phyloP scores from a whole-genome alignment of 2,888 invertebrate species.

The Antitype chi region DNA sequence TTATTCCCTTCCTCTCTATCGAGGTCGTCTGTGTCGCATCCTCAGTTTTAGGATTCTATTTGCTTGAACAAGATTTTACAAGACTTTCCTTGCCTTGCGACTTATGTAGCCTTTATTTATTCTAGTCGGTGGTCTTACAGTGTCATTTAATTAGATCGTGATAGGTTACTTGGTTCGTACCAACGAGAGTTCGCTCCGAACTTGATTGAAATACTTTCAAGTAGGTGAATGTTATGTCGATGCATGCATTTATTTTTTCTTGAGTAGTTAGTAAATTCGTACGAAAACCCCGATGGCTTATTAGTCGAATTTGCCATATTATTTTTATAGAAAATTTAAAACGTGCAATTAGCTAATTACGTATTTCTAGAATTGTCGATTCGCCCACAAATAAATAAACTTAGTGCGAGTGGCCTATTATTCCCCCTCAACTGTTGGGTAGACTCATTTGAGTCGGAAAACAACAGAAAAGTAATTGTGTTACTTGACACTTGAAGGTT shows the following conservation, averaged over 20 bases:
- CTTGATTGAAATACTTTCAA: neutral
- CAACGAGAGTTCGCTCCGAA: neutral
- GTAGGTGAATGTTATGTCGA: neutral
- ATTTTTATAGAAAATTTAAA: too few relatives aligned
- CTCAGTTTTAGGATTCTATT: neutral
- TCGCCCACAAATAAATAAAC: too few relatives aligned
- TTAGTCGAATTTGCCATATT: too few relatives aligned
- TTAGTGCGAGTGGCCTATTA: too few relatives aligned
- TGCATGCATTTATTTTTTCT: neutral
- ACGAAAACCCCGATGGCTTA: too few relatives aligned
- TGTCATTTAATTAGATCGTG: constrained; percentile 43
- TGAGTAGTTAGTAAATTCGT: too few relatives aligned
- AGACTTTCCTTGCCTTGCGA: neutral
- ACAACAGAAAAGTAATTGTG: too few relatives aligned
- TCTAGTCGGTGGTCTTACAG: neutral
- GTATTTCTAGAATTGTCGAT: too few relatives aligned
- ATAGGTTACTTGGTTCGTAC: constrained; percentile 24
- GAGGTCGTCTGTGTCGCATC: neutral
- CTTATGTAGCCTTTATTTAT: neutral
- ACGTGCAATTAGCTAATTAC: too few relatives aligned
- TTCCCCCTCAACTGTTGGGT: too few relatives aligned
- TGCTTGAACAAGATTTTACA: neutral
- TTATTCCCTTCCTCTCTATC: neutral
- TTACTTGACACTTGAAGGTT: too few relatives aligned
- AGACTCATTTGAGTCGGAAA: too few relatives aligned